These are phyloP conservation scores for Siniperca knerii DNA, from an alignment of 2,113 vertebrate species.

Conservation along the genomic window DNA sequence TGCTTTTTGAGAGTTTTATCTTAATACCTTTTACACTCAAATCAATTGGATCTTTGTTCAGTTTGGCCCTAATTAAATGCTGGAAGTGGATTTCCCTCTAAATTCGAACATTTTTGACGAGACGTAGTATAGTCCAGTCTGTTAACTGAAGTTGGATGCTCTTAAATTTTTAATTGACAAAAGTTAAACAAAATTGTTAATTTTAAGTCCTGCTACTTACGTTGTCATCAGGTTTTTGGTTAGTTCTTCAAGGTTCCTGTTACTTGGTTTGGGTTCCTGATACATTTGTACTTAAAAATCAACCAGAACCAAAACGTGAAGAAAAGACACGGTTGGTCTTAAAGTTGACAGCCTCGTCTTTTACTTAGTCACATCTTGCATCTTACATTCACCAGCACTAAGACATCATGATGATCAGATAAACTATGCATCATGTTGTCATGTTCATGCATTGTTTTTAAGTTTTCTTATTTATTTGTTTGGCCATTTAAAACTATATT, in stretches of 20 bases:
- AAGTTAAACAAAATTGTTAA: background rate
- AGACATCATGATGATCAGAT: background rate
- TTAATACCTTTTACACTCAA: background rate
- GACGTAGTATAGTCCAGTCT: background rate
- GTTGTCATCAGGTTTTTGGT: background rate
- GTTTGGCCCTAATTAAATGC: background rate
- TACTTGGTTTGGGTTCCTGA: background rate
- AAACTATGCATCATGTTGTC: background rate
- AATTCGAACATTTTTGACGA: background rate
- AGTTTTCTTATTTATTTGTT: background rate
- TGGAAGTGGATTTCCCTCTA: background rate
- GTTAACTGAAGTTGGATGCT: background rate
- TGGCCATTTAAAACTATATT: constrained; percentile 23
- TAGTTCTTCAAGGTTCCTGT: background rate
- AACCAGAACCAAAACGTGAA: background rate
- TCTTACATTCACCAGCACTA: constrained; percentile 39
- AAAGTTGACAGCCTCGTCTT: background rate
- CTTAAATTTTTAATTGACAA: background rate
- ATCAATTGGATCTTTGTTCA: background rate
- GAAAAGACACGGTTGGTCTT: background rate
- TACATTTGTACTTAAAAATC: background rate
- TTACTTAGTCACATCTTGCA: background rate
- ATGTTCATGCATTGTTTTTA: background rate
- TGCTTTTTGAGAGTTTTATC: constrained; percentile 11
- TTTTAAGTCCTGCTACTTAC: background rate